Base-by-base conservation (phyloP, 2,888 invertebrate genomes). In the Agrochola lota region DNA sequence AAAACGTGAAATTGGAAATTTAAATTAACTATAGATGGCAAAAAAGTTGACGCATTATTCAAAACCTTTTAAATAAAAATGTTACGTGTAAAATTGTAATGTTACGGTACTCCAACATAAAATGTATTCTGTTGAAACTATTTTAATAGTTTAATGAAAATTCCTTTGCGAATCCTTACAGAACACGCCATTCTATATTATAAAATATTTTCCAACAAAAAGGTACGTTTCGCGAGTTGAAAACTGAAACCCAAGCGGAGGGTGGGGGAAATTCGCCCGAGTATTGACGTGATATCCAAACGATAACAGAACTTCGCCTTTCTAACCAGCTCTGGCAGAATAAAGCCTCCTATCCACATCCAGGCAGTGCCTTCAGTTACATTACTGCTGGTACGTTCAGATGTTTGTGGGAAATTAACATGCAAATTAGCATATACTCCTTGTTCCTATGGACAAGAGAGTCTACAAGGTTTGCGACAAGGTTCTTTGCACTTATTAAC, bases 351-450 rank as follows among this genome's bases (percentile, higher is more conserved):
- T 72, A 75, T 91, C 95, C 95, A 95, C 95, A 96, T 95, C 94
- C 95, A 95, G 95, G 94, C 95, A 95, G 94, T 95, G 94, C 94
- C 91, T 78, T 86, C 91, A 86, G 91, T 87, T 78, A 55, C 71
- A 64, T 84, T 91, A 92, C 92, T 90, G 91, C 83, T 85, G 92
- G 94, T 92, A 92, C 94, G 94, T 96, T 95, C 95, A 95, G 92
- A 93, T 94, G 94, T 94, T 95, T 94, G 95, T 95, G 95, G 95
- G 72, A 95, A 71, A 94, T 84, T 78, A 92, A 88, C 35, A 69
- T 66, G 92, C 90, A 91, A 90, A 92, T 89, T 82, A 91, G 91
- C 92, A 92, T 92, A 91, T 92, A 90, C 93, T 92, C 86, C 75
- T 84, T 89, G 89, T 90, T 91, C 88, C 72, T 68, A 68, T 92